Conservation (phyloP, 1,140 invertebrate species). For the Heterodera schachtii region DNA sequence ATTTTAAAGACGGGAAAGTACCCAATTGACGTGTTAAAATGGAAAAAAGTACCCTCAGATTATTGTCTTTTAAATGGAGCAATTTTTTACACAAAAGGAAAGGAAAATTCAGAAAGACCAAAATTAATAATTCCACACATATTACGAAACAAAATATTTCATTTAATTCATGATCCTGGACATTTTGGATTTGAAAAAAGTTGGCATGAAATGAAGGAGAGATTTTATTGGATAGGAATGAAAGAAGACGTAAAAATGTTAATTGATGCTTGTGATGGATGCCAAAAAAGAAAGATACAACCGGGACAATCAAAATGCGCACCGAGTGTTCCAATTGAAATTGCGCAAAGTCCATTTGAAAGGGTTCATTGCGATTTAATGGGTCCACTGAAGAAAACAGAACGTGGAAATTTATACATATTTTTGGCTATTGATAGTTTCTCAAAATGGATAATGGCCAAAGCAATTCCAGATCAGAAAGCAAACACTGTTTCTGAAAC, state of each 20-base stretch:
- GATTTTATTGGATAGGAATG: neutral
- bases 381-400: neutral
- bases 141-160: neutral
- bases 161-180: too few relatives aligned
- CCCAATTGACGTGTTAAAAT: neutral
- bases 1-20: neutral
- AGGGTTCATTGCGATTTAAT: neutral
- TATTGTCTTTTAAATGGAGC: neutral
- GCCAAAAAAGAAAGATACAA: neutral
- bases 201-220: too few relatives aligned
- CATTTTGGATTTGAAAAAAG: too few relatives aligned
- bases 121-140: neutral
- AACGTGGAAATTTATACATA: neutral
- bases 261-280: neutral
- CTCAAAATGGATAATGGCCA: constrained; percentile 1
- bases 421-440: neutral
- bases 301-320: neutral
- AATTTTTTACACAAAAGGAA: constrained; percentile 5
- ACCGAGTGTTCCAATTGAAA: neutral
- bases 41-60: neutral
- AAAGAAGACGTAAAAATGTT: neutral
- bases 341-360: neutral
- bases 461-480: neutral
- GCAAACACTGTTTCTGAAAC: neutral
- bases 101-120: neutral